Conservation (phyloP, 1,140 invertebrate species). For the Cydia splendana region DNA sequence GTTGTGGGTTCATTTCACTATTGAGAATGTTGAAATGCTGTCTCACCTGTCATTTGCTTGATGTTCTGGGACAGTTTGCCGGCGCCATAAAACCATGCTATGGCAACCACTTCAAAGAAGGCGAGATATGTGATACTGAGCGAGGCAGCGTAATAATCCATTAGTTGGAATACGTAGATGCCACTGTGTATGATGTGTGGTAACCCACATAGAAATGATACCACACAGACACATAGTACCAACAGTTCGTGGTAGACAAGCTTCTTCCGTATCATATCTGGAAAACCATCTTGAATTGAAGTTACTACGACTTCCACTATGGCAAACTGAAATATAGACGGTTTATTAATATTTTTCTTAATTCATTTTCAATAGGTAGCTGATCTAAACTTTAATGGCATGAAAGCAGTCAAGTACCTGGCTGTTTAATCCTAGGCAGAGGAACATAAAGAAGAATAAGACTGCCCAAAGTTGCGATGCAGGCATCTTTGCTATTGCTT, state of each 20-base stretch:
- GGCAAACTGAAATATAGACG: constrained; percentile 85
- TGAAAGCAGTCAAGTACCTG: constrained; percentile 82
- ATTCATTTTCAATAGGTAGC: neutral
- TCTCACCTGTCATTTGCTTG: constrained; percentile 91
- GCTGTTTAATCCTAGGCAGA: constrained; percentile 94
- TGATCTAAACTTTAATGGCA: neutral
- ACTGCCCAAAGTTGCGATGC: constrained; percentile 91
- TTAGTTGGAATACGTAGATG: constrained; percentile 95
- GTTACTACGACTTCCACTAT: constrained; percentile 96
- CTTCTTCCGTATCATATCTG: constrained; percentile 88
- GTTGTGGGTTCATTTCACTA: neutral
- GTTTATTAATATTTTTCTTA: neutral
- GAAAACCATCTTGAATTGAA: constrained; percentile 94
- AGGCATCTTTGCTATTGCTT: constrained; percentile 94
- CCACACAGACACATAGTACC: constrained; percentile 89
- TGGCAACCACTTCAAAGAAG: constrained; percentile 94
- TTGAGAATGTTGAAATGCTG: neutral
- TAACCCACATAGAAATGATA: constrained; percentile 91
- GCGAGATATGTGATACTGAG: constrained; percentile 95
- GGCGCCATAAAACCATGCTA: constrained; percentile 96
- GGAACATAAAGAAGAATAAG: constrained; percentile 94
- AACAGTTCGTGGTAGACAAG: constrained; percentile 92
- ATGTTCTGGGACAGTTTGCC: constrained; percentile 89
- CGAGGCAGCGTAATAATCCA: constrained; percentile 95
- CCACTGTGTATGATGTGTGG: constrained; percentile 94